These are phyloP conservation scores for Nesogale talazaci DNA, from an alignment of 2,113 vertebrate species.

Conservation along the genomic window DNA sequence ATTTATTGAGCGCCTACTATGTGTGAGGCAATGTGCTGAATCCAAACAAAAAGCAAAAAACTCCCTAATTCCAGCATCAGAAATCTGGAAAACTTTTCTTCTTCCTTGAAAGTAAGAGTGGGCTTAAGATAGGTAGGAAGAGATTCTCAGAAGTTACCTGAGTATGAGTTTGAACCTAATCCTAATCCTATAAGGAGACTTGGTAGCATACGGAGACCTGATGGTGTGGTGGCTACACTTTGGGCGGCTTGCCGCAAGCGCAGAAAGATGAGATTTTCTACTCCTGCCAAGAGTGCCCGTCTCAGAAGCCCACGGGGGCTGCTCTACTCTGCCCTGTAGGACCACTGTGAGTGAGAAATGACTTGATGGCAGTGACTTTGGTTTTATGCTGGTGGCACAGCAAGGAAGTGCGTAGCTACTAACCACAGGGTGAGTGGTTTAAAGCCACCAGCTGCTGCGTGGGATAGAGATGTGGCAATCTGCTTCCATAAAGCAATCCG, in stretches of 20 bases:
- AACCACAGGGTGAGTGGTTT: neutral
- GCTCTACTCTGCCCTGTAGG: too few relatives aligned
- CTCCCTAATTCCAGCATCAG: neutral
- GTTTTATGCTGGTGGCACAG: too few relatives aligned
- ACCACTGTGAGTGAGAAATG: too few relatives aligned
- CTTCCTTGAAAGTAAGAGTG: neutral
- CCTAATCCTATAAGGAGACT: neutral
- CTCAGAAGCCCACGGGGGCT: too few relatives aligned
- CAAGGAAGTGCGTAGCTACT: too few relatives aligned
- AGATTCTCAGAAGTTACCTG: slow-evolving; percentile 26
- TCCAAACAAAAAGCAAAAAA: neutral
- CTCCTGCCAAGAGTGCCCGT: too few relatives aligned
- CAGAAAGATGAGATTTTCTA: too few relatives aligned
- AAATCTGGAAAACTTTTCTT: slow-evolving; percentile 7
- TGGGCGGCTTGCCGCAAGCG: too few relatives aligned
- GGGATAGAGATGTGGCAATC: neutral
- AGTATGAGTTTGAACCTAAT: neutral
- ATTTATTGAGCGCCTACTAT: neutral
- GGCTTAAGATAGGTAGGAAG: neutral
- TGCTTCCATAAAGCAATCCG: neutral
- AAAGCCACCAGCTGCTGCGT: neutral
- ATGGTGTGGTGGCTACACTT: too few relatives aligned
- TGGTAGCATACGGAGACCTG: neutral
- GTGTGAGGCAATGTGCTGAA: neutral
- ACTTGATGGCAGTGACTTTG: too few relatives aligned